Conservation (phyloP, 2,113 vertebrate genomes). For the Blennius ocellaris region DNA sequence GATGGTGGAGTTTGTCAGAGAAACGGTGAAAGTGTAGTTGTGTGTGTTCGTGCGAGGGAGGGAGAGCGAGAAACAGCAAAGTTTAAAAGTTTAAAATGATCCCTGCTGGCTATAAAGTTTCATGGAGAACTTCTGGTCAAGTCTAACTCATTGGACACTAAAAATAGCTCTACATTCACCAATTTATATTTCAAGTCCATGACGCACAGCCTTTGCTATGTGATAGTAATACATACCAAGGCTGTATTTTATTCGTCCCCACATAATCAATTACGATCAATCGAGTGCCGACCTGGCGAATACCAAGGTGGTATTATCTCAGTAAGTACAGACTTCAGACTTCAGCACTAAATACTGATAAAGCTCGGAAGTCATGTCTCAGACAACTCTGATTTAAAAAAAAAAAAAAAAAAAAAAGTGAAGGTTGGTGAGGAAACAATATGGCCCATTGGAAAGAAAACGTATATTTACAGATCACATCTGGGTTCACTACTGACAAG, state of each 20-base stretch:
- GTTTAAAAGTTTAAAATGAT: too few relatives aligned
- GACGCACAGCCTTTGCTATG: not conserved
- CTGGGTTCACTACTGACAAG: not conserved
- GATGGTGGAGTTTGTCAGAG: not conserved
- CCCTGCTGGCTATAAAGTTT: not conserved
- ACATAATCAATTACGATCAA: constrained; percentile 1
- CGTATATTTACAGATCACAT: not conserved
- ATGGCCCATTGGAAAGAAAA: not conserved
- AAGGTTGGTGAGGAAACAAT: not conserved
- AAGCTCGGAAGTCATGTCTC: not conserved
- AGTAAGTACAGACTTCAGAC: not conserved
- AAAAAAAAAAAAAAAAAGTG: not conserved
- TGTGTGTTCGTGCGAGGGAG: not conserved
- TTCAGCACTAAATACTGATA: not conserved
- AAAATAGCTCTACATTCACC: not conserved
- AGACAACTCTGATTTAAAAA: not conserved
- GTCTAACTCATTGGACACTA: not conserved
- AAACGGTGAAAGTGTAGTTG: not conserved
- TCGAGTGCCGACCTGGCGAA: not conserved
- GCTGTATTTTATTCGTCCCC: not conserved
- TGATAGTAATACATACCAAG: not conserved
- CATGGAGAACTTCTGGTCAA: not conserved
- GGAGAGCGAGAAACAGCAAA: not conserved
- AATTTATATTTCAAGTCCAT: not conserved
- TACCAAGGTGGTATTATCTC: constrained; percentile 2